phyloP scores from a whole-genome alignment of 1,140 invertebrate species.

The Papilio glaucus region DNA sequence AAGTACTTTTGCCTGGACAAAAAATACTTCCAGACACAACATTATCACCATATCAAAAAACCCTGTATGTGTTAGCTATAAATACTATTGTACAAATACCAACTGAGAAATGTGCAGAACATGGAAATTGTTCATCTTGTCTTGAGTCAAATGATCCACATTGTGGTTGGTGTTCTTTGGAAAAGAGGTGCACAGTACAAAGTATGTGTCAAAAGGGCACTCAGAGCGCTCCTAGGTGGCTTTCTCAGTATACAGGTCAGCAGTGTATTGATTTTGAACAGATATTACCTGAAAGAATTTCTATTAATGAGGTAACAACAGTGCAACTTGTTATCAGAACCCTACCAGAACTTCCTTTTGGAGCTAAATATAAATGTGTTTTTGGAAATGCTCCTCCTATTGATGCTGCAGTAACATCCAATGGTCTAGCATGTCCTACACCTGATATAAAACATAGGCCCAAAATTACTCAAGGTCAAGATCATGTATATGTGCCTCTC shows the following conservation, averaged over 20 bases:
- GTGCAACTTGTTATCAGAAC: constrained; percentile 95
- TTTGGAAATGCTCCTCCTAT: constrained; percentile 94
- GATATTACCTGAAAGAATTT: constrained; percentile 94
- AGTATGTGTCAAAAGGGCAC: constrained; percentile 95
- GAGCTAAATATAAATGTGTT: constrained; percentile 97
- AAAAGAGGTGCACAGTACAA: constrained; percentile 95
- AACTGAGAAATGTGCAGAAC: constrained; percentile 95
- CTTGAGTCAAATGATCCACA: constrained; percentile 97
- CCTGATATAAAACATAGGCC: constrained; percentile 91
- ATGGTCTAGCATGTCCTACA: constrained; percentile 93
- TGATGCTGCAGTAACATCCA: constrained; percentile 91
- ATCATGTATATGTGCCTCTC: constrained; percentile 96
- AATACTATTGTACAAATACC: constrained; percentile 94
- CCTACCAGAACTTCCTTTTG: constrained; percentile 93
- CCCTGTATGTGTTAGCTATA: constrained; percentile 72
- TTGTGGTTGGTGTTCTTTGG: constrained; percentile 98
- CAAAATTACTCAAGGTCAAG: constrained; percentile 90
- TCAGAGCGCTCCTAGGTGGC: constrained; percentile 94
- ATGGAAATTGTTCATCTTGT: constrained; percentile 95
- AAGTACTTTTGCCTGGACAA: constrained; percentile 66
- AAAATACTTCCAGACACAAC: constrained; percentile 92
- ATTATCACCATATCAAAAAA: constrained; percentile 89
- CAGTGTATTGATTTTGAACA: constrained; percentile 98
- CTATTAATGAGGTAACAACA: constrained; percentile 92
- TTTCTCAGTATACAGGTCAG: constrained; percentile 94